Base-by-base conservation (phyloP, 2,797 vertebrate species). In the Scarus forsteni region DNA sequence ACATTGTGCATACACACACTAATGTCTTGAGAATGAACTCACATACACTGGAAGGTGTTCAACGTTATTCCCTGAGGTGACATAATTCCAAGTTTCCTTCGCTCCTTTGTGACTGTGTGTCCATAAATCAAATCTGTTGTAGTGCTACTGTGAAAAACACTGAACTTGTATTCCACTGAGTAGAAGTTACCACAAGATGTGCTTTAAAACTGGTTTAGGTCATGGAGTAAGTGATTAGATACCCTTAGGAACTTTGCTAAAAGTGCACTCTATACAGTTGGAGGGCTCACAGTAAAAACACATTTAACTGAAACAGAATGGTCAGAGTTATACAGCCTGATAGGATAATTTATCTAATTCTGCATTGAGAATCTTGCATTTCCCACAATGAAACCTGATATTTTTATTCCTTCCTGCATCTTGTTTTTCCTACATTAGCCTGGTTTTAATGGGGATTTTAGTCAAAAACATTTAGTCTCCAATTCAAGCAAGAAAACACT, bases 91-190 rank as follows among this genome's bases (percentile, higher is more conserved):
- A 50, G 46, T 62, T 53, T 60, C 27, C n/a, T 45, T 45, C 18
- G 46, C 50, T 54, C n/a, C 16, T 58, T 14, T 66, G 59, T 66
- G 16, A 49, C 38, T 16, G 6, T 66, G 36, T 57, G 18, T 56
- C 67, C 40, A 70, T 61, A 74, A 65, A 76, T 67, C 56, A 12
- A 14, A 36, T 51, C 11, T 34, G 35, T 48, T 73, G 62, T 48
- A 54, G 43, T 62, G 14, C 58, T 45, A 49, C 38, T 40, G 44
- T n/a, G 42, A 67, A 73, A 66, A 60, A 50, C 14, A 49, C 3
- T 9, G 2, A 45, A 42, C 14, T 42, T 77, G 43, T 19, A 65
- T 67, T 63, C 16, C 15, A 61, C 12, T 62, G 19, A 70, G 54
- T 18, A 44, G 13, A 14, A 45, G 2, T 35, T 27, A 48, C 11